A percentile compares a stretch with the other conserved stretches of the same genome.
phyloP scores from a whole-genome alignment of 2,113 vertebrate species.

The Oceanites oceanicus region DNA sequence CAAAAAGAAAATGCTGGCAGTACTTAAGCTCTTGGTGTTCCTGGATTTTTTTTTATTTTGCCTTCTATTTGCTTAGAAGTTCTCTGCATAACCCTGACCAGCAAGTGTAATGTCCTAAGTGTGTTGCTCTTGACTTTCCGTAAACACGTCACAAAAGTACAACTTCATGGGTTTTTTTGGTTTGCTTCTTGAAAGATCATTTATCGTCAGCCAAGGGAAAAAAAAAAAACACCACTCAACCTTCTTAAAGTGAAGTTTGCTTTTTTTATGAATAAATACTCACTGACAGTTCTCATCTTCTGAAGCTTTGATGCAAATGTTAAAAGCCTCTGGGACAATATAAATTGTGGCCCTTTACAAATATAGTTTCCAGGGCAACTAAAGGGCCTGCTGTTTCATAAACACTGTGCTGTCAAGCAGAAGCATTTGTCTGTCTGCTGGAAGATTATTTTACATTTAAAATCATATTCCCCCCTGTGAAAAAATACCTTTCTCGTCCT shows the following conservation, averaged over 20 bases:
- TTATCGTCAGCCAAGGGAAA: background rate
- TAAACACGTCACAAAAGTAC: background rate
- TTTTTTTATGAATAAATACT: background rate
- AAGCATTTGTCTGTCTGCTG: background rate
- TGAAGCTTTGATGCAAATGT: constrained; percentile 13
- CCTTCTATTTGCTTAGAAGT: background rate
- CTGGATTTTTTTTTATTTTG: background rate
- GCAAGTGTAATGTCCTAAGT: background rate
- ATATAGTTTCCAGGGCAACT: constrained; percentile 40
- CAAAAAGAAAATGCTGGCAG: background rate
- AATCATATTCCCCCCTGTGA: background rate
- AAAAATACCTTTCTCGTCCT: background rate
- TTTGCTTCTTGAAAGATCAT: background rate
- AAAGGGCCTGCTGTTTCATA: constrained; percentile 12
- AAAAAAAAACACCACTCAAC: background rate
- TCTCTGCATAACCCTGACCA: background rate
- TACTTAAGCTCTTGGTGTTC: background rate
- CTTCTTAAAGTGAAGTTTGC: background rate
- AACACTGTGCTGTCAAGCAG: background rate
- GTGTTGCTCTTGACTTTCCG: background rate
- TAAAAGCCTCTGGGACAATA: constrained; percentile 13
- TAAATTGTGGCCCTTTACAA: constrained; percentile 4
- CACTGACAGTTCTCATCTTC: background rate
- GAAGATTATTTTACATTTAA: background rate
- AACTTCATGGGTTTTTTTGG: background rate